Evolutionary conservation across 2,113 vertebrate species (phyloP).

Genomic region (Aviceda subcristata): DNA sequence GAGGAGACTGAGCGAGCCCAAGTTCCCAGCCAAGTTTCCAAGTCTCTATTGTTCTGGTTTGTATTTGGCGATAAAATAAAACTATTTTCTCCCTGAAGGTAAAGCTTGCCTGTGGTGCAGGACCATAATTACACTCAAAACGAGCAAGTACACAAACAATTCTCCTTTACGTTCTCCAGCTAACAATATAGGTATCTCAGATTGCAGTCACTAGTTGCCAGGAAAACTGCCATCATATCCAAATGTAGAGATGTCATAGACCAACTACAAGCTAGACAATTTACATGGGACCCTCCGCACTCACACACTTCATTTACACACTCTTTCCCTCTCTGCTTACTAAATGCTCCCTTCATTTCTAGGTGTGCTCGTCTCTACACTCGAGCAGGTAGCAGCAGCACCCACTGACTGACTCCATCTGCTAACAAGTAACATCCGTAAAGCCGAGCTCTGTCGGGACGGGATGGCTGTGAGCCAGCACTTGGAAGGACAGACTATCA

Average conservation of each 20-base stretch:
- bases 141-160: neutral
- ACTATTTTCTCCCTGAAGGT: neutral
- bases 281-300: fast-evolving
- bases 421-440: neutral
- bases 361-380: neutral
- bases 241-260: neutral
- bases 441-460: neutral
- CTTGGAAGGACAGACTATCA: neutral
- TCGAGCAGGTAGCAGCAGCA: neutral
- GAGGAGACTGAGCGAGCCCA: neutral
- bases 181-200: neutral
- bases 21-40: neutral
- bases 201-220: neutral
- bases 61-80: neutral
- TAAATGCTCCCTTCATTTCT: neutral
- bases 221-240: neutral
- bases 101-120: neutral
- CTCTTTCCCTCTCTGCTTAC: neutral
- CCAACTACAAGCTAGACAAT: neutral
- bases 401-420: neutral
- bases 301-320: neutral
- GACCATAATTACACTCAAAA: neutral
- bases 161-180: neutral
- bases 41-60: neutral
- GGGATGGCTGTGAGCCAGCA: neutral